A percentile compares a stretch with the other conserved stretches of the same genome.
Conservation (phyloP, 2,797 vertebrate genomes). For the Clarias laeviceps region DNA sequence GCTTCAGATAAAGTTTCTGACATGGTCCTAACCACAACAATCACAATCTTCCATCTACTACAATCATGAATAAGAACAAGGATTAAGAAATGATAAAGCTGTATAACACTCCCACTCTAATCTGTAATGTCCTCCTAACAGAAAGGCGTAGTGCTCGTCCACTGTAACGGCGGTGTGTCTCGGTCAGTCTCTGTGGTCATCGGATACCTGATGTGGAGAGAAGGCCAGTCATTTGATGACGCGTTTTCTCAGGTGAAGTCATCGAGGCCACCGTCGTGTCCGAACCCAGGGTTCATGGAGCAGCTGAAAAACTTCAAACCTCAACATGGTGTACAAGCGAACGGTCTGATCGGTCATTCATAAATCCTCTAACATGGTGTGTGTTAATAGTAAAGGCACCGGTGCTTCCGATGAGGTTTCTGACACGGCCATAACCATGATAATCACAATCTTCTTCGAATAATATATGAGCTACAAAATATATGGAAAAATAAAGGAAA, state of each 20-base stretch:
- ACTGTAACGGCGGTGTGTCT: constrained; percentile 92
- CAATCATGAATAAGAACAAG: too few relatives aligned
- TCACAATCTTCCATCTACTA: too few relatives aligned
- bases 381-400: not conserved
- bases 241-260: constrained; percentile 86
- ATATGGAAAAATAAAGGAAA: not conserved
- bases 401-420: constrained; percentile 7
- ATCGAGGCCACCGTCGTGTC: constrained; percentile 82
- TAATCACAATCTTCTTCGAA: not conserved
- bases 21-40: too few relatives aligned
- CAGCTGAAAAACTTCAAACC: constrained; percentile 83
- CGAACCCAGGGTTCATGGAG: constrained; percentile 89
- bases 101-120: not conserved
- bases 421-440: constrained; percentile 1
- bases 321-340: constrained; percentile 58
- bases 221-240: constrained; percentile 81
- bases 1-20: too few relatives aligned
- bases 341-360: constrained; percentile 43
- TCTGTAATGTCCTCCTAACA: constrained; percentile 57
- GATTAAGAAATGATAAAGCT: too few relatives aligned
- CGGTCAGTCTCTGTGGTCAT: constrained; percentile 85
- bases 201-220: constrained; percentile 89
- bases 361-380: constrained; percentile 32
- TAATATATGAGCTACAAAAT: not conserved
- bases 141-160: constrained; percentile 89